Conservation (phyloP, 2,888 invertebrate species). For the Limnephilus marmoratus region DNA sequence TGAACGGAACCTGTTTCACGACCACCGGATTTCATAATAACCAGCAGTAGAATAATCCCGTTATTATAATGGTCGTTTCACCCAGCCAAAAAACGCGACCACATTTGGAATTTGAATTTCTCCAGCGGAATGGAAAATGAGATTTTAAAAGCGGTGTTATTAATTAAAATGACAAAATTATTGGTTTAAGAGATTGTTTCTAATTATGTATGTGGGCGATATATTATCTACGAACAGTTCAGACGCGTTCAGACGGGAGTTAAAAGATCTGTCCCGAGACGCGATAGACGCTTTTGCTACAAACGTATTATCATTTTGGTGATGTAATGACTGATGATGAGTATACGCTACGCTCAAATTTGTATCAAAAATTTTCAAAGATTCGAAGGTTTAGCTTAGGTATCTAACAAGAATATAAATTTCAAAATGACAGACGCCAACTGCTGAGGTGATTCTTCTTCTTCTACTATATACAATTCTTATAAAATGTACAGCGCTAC, state of each 20-base stretch:
- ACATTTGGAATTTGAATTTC: conserved; percentile 15
- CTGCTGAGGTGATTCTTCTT: background rate
- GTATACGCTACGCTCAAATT: no score
- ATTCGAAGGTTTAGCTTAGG: no score
- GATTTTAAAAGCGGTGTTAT: background rate
- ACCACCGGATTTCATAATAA: conserved; percentile 5
- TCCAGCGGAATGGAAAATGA: background rate
- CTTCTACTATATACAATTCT: background rate
- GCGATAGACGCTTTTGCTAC: background rate
- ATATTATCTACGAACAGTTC: background rate
- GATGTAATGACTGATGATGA: background rate
- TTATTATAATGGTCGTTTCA: conserved; percentile 13
- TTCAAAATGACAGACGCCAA: background rate
- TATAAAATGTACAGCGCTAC: no score
- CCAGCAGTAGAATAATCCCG: background rate
- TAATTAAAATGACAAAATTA: background rate
- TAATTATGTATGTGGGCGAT: background rate
- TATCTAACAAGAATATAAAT: no score
- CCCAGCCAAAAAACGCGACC: conserved; percentile 21
- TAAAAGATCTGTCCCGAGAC: background rate
- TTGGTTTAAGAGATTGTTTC: background rate
- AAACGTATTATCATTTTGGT: background rate
- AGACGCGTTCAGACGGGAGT: background rate
- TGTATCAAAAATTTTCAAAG: no score
- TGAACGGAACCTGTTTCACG: conserved; percentile 19